Conservation (phyloP, 2,113 vertebrate species). For the Thalassarche chlororhynchos region DNA sequence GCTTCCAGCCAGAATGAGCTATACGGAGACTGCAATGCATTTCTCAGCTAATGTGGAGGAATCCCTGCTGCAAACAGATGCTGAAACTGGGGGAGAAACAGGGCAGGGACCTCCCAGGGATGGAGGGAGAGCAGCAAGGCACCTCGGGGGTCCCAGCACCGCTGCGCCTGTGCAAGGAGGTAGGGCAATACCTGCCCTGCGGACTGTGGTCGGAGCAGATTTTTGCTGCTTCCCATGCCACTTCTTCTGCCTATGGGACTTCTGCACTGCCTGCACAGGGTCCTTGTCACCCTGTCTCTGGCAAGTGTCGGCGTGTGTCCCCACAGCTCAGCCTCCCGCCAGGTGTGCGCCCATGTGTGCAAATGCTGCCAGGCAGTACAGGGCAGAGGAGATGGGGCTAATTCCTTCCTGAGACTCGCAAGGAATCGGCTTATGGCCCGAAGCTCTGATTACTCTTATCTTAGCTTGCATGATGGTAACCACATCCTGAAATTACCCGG, state of each 20-base stretch:
- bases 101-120: not conserved
- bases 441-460: constrained; percentile 52
- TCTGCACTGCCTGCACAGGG: not conserved
- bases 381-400: not conserved
- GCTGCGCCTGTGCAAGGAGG: not conserved
- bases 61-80: not conserved
- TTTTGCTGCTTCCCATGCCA: not conserved
- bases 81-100: not conserved
- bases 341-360: not conserved
- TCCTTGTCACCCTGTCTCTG: not conserved
- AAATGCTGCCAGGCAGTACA: not conserved
- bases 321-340: not conserved
- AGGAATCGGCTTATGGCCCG: constrained; percentile 26
- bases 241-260: not conserved
- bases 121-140: not conserved
- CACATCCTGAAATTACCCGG: constrained; percentile 16
- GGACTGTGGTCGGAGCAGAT: not conserved
- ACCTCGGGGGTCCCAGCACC: not conserved
- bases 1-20: constrained; percentile 13
- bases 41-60: not conserved
- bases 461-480: not conserved
- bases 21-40: not conserved
- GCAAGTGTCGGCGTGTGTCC: accelerated
- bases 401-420: constrained; percentile 38
- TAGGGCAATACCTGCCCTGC: not conserved